Evolutionary conservation across 2,113 vertebrate species (phyloP).

Genomic region (Rutilus rutilus): DNA sequence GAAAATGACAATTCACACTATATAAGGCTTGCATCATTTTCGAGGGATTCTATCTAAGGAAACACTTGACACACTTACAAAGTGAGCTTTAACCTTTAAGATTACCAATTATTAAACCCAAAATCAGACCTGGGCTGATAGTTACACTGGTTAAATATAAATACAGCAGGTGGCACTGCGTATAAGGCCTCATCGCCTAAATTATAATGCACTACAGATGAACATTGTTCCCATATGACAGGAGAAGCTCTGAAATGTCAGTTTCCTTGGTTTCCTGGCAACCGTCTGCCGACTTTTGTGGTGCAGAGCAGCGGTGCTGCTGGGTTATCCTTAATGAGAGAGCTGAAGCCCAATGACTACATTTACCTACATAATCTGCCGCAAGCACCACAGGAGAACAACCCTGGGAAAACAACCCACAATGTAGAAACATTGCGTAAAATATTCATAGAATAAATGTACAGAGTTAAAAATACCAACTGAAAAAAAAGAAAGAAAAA

Average conservation of each 20-base stretch:
- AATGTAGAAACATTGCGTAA: neutral
- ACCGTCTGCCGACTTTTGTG: slow-evolving; percentile 53
- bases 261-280: slow-evolving; percentile 57
- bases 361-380: slow-evolving; percentile 12
- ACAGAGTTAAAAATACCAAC: neutral
- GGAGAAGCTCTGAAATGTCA: slow-evolving; percentile 52
- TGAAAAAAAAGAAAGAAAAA: neutral
- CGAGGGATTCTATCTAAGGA: neutral
- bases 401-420: neutral
- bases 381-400: neutral
- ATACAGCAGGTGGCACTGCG: neutral
- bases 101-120: neutral
- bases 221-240: slow-evolving; percentile 46
- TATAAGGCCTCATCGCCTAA: neutral
- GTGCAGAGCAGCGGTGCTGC: slow-evolving; percentile 31
- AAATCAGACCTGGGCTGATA: neutral
- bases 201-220: slow-evolving; percentile 20
- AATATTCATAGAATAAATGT: neutral
- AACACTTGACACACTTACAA: neutral
- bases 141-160: neutral
- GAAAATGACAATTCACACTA: neutral
- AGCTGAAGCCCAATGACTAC: slow-evolving; percentile 32
- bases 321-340: slow-evolving; percentile 52
- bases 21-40: neutral
- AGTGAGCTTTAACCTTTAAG: neutral